Evolutionary conservation across 2,888 invertebrate genomes (phyloP), one percentile per base, ranked within the genome.

Genomic region (Congeria kusceri): DNA sequence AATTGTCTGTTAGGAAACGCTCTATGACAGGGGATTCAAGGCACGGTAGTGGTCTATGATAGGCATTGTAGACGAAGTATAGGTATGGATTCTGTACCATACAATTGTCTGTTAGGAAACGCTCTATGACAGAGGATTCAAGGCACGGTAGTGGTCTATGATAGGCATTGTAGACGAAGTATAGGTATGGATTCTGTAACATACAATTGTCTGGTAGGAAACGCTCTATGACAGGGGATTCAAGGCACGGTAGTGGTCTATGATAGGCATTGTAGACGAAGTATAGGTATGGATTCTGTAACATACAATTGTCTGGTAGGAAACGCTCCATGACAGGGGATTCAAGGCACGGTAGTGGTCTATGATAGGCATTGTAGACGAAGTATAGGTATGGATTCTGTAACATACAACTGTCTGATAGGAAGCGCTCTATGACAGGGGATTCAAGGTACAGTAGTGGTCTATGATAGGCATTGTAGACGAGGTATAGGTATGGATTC

Each of bases 381-480:
- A 96, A 27, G 96, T 93, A 92, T 97, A 98, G 0, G 98, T 98
- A 86, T 96, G 95, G 88, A 98, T 97, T 84, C 94, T 93, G 86
- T 11, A 84, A 83, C 32, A 46, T 61, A 39, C 5, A 32, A 9
- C 5, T 9, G 9, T 32, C 4, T 4, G 77, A 20, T 63, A 49
- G 44, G 57, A 44, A n/a, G n/a, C n/a, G n/a, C n/a, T n/a, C n/a
- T n/a, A n/a, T n/a, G n/a, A n/a, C n/a, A n/a, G n/a, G n/a, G n/a
- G 94, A 62, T 96, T 95, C 72, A 94, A 92, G 44, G 95, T 92
- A 53, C 96, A 95, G 89, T 97, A 99, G 92, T 97, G 95, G 39
- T 97, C 95, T 69, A 99, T 96, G 83, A 99, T 98, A 0, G 98
- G 98, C 95, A 97, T 95, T 0, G 98, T 98, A 89, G 97, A 97